Evolutionary conservation across 1,140 invertebrate species (phyloP), one percentile per base, ranked within the genome.

Genomic region (Drosophila equinoxialis): DNA sequence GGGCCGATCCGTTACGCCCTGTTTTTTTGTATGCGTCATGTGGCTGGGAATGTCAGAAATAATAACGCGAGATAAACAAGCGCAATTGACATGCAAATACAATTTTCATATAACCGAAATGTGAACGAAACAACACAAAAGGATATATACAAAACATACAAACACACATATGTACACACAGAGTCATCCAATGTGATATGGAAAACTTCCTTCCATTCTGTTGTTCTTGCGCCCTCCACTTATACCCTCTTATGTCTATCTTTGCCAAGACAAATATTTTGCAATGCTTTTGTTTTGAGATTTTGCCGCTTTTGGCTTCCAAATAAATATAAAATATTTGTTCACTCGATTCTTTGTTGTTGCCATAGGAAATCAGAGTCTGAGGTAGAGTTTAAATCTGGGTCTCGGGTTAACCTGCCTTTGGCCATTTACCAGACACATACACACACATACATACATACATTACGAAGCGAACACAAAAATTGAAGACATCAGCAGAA

Each of bases 41-140:
- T 76, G 79, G 68, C 68, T 66, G 45, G 17, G 60, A 23, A 87
- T 87, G 84, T 87, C 84, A 74, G 68, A 83, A 83, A 83, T 83
- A 87, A 87, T 87, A 87, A 77, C 76, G 73, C 84, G 77, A 80
- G 83, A 89, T 89, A 87, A 87, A 89, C 84, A 87, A 80, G 68
- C 79, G 68, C 84, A 87, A 87, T 87, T 87, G 83, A 83, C 83
- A 87, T 87, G 83, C 83, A 87, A 87, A 87, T 87, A 87, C 79
- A 89, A 80, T 80, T 89, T 86, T 83, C 48, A 42, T 68, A 63
- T 71, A 14, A 64, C 65, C 17, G 37, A 45, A 14, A 13, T 10
- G 26, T 37, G 20, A 42, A 62, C 17, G 45, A 20, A 13, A 45
- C 20, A 63, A 23, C 41, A 65, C 45, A 69, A 73, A 79, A 55